These are phyloP conservation scores for Dolichomitus sp. DNA, from an alignment of 2,888 invertebrate genomes.

Conservation along the genomic window DNA sequence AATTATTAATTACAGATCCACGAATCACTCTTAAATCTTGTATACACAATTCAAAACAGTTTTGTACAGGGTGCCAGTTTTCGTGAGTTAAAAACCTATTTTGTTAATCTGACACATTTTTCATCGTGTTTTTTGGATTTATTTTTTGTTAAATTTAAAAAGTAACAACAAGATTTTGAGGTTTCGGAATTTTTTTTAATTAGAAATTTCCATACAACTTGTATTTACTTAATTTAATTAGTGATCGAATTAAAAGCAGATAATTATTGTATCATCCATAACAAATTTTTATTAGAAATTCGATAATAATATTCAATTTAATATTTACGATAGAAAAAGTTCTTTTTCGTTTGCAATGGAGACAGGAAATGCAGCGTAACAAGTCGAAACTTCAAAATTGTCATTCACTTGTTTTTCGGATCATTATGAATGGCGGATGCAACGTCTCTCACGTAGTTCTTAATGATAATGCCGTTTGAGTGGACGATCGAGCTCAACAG, in stretches of 20 bases:
- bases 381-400: conserved; percentile 20
- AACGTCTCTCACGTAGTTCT: conserved; percentile 6
- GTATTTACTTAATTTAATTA: not conserved
- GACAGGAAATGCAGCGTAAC: not conserved
- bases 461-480: conserved; percentile 11
- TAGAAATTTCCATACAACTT: not conserved
- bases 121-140: too few relatives aligned
- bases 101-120: too few relatives aligned
- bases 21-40: too few relatives aligned
- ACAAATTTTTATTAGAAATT: not conserved
- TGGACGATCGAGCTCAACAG: conserved; percentile 1
- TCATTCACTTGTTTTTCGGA: conserved; percentile 45
- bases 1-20: not conserved
- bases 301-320: not conserved
- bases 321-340: not conserved
- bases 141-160: too few relatives aligned
- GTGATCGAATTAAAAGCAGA: not conserved
- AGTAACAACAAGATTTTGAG: too few relatives aligned
- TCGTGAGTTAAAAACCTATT: too few relatives aligned
- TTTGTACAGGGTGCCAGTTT: too few relatives aligned
- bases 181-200: too few relatives aligned
- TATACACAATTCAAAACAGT: not conserved
- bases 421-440: conserved; percentile 44
- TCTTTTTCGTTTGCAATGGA: not conserved
- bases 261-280: not conserved